These are phyloP conservation scores for Bombylius major DNA, from an alignment of 2,888 invertebrate genomes.

Conservation along the genomic window DNA sequence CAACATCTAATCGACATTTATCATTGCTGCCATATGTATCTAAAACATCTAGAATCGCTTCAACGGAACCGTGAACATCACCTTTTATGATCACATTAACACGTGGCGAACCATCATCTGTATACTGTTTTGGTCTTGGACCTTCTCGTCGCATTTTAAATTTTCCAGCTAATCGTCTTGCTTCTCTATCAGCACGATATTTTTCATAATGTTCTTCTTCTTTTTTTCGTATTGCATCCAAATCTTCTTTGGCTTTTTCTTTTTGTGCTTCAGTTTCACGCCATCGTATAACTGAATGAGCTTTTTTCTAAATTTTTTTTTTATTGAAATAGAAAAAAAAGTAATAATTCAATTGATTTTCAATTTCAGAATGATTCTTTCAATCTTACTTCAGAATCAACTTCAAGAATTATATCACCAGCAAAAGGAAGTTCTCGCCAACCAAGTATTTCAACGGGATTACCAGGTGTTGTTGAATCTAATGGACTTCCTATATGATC, in stretches of 20 bases:
- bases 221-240: conserved; percentile 49
- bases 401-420: conserved; percentile 79
- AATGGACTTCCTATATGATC: conserved; percentile 60
- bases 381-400: conserved; percentile 51
- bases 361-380: neutral
- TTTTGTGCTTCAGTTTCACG: conserved; percentile 47
- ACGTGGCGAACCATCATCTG: conserved; percentile 41
- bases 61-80: conserved; percentile 93
- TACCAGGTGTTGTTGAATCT: conserved; percentile 54
- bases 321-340: neutral
- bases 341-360: neutral
- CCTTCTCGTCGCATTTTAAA: conserved; percentile 42
- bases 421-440: conserved; percentile 84
- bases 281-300: conserved; percentile 51
- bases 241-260: conserved; percentile 51
- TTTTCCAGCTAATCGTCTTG: conserved; percentile 49
- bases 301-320: conserved; percentile 43
- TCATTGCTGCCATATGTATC: conserved; percentile 69
- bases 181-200: conserved; percentile 49
- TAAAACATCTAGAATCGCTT: conserved; percentile 84
- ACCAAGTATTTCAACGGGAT: conserved; percentile 76
- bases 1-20: conserved; percentile 64
- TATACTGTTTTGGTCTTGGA: conserved; percentile 45
- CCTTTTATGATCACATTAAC: conserved; percentile 59
- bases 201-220: conserved; percentile 48